phyloP scores from a whole-genome alignment of 2,888 invertebrate species.

The Cordilura impudica region DNA sequence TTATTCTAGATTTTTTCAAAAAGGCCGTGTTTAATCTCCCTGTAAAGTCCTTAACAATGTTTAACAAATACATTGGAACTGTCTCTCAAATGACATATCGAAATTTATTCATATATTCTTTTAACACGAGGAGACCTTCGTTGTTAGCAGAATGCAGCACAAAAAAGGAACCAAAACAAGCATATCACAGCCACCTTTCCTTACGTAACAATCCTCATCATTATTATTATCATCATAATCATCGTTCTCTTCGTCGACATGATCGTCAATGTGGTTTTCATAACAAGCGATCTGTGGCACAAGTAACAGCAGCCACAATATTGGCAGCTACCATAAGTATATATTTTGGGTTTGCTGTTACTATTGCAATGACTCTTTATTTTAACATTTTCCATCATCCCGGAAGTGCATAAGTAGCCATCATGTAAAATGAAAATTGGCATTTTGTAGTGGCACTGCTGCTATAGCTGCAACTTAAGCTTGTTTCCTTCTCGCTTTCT shows the following conservation, averaged over 20 bases:
- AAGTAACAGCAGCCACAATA: constrained; percentile 20
- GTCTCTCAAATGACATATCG: no score
- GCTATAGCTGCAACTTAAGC: constrained; percentile 4
- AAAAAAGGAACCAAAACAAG: constrained; percentile 5
- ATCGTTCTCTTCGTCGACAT: constrained; percentile 28
- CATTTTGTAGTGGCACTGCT: constrained; percentile 63
- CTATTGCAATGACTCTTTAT: constrained; percentile 37
- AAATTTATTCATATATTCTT: no score
- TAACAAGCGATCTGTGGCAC: constrained; percentile 32
- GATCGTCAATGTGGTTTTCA: constrained; percentile 38
- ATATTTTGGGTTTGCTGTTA: constrained; percentile 3
- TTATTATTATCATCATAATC: constrained; percentile 9
- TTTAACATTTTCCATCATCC: constrained; percentile 62
- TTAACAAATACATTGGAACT: no score
- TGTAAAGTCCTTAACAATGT: no score
- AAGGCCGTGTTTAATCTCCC: no score
- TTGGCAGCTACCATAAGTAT: constrained; percentile 28
- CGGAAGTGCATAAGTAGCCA: constrained; percentile 65
- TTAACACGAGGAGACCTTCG: no score
- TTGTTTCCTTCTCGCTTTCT: constrained; percentile 8
- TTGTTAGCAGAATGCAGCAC: no score
- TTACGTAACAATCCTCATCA: constrained; percentile 21
- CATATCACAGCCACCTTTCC: constrained; percentile 35
- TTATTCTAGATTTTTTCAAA: no score
- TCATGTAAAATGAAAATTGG: constrained; percentile 65